These are phyloP conservation scores for Sminthopsis crassicaudata DNA, from an alignment of 2,113 vertebrate genomes.

Conservation along the genomic window DNA sequence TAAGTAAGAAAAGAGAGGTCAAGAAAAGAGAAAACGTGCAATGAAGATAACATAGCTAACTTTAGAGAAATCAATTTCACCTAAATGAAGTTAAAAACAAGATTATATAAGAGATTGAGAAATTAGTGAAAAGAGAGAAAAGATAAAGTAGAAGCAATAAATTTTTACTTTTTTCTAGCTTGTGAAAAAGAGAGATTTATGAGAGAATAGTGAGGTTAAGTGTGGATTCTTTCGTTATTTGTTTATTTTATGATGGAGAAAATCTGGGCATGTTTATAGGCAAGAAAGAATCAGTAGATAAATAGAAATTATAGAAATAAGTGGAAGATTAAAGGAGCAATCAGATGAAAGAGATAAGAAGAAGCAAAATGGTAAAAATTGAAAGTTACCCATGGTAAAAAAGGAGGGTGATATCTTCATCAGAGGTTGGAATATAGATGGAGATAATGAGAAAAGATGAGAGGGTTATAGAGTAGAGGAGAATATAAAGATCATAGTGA, in stretches of 20 bases:
- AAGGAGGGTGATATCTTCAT: background rate
- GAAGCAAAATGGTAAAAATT: background rate
- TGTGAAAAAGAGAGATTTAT: background rate
- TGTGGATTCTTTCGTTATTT: background rate
- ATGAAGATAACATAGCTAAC: background rate
- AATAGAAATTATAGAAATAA: background rate
- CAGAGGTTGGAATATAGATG: background rate
- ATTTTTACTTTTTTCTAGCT: background rate
- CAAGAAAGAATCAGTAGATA: background rate
- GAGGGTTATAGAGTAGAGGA: background rate
- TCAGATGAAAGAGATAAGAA: background rate
- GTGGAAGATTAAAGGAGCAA: background rate
- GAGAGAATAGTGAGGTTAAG: background rate
- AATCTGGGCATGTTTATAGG: background rate
- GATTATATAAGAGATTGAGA: background rate
- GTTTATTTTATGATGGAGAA: background rate
- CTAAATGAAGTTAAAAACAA: background rate
- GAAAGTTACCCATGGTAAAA: background rate
- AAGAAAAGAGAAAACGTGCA: background rate
- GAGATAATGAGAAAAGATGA: background rate
- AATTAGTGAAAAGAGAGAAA: background rate
- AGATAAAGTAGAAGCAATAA: background rate
- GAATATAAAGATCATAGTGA: background rate
- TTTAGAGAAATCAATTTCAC: background rate
- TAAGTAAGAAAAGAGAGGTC: too few species aligned